Evolutionary conservation across 1,140 invertebrate genomes (phyloP), one percentile per base, ranked within the genome.

Genomic region (Drosophila sechellia): DNA sequence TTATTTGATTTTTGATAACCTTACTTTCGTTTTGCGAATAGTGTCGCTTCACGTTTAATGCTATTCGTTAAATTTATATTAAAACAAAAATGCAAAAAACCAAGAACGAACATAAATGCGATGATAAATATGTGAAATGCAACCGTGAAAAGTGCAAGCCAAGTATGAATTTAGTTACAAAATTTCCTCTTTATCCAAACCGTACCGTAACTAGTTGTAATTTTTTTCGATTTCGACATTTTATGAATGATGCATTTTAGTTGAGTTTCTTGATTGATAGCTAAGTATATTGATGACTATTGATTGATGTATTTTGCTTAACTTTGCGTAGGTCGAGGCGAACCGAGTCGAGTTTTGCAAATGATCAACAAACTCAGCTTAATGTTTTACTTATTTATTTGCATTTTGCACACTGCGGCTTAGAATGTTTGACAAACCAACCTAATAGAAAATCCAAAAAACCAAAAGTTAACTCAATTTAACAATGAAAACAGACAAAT

Each of bases 151-250:
- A 87, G 84, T 87, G 83, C 83, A 87, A 86, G 81, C 81, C 68
- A 86, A 86, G 76, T 89, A 83, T 89, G 77, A 77, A 83, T 89
- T 87, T 89, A 87, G 84, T 91, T 91, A 91, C 90, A 91, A 91
- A 91, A 91, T 91, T 91, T 91, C 87, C 90, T 91, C 90, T 91
- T 91, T 91, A 90, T 86, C 90, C 90, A 91, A 84, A 90, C 83
- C 83, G 84, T 86, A 86, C 75, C 74, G 83, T 86, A 89, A 87
- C 81, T 91, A 91, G 87, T 91, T 90, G 86, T 91, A 91, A 91
- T 84, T 76, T 79, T 89, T 79, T 84, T 83, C 86, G 61, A 58
- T 87, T 86, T 86, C 63, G 72, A 87, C 79, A 87, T 89, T 89
- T 91, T 83, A 75, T 79, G 90, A 91, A 91, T 91, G 81, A 77